phyloP scores from a whole-genome alignment of 2,113 vertebrate species.

The Charina bottae region DNA sequence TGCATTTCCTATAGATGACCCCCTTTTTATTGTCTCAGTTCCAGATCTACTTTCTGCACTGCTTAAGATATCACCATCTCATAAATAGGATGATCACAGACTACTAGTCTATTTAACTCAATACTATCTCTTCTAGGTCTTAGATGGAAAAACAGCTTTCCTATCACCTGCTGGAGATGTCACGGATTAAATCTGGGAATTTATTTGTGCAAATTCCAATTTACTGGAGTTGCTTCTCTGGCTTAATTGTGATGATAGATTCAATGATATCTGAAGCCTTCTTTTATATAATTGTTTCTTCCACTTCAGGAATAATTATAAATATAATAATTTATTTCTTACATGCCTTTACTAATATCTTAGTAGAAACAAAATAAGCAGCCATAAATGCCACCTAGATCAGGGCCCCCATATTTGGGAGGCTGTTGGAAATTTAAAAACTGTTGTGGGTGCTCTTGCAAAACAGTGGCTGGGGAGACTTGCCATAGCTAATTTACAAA shows the following conservation, averaged over 20 bases:
- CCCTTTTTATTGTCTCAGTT: no score
- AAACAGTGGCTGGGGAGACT: neutral
- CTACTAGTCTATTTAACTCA: neutral
- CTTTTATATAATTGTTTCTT: neutral
- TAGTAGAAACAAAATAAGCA: neutral
- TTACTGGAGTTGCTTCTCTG: no score
- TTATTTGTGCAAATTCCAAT: neutral
- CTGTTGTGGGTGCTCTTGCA: neutral
- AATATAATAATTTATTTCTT: neutral
- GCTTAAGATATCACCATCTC: no score
- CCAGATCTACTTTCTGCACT: no score
- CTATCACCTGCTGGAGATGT: neutral
- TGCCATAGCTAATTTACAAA: neutral
- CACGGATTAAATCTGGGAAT: neutral
- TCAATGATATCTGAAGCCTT: neutral
- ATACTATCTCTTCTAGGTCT: neutral
- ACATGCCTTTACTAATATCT: neutral
- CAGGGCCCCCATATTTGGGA: neutral
- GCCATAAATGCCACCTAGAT: neutral
- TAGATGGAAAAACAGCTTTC: neutral
- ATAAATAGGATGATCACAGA: neutral
- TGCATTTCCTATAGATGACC: no score
- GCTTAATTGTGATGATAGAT: no score
- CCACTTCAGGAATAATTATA: neutral
- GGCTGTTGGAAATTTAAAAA: neutral